Base-by-base conservation (phyloP, 2,113 vertebrate genomes). In the Pipa parva region DNA sequence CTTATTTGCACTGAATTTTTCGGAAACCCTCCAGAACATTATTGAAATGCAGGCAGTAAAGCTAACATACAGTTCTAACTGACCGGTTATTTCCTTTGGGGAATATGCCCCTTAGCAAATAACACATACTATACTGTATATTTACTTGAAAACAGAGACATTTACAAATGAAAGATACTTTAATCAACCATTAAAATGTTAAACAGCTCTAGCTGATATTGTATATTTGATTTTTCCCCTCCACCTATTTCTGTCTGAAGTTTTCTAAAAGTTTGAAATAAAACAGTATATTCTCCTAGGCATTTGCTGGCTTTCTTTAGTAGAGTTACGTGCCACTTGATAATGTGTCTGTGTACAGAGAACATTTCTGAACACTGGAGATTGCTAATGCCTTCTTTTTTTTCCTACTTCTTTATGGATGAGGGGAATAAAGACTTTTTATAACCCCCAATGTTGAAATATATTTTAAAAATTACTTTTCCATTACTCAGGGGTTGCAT, bases 401-500 rank as follows among this genome's bases (percentile, higher is more conserved):
- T 55, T 27, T 24, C 52, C 63, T 58, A 28, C 17, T 59, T 20
- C 29, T 51, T 60, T 69, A 52, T 60, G 13, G 18, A 31, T 69
- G 48, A 60, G 45, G 26, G 25, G n/a, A 59, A 58, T 48, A 11
- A 48, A 15, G 7, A 15, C 48, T 28, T 52, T 45, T 52, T 52
- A 33, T 11, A 49, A 22, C 29, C 55, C 18, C 24, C 25, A 22
- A 46, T 45, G 22, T 51, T 42, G 5, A 51, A 55, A 56, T 52
- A 60, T 69, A 42, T 52, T 42, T 68, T 25, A 39, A 42, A 37
- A 59, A 52, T 52, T 51, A 60, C 46, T 52, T 52, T 60, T 42
- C 48, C 15, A 52, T 69, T 69, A 69, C 57, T 59, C 57, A 60
- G 28, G 65, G 65, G 65, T 69, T 69, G 56, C 48, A 60, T 69